phyloP scores from a whole-genome alignment of 2,888 invertebrate species.

The Idaea aversata region DNA sequence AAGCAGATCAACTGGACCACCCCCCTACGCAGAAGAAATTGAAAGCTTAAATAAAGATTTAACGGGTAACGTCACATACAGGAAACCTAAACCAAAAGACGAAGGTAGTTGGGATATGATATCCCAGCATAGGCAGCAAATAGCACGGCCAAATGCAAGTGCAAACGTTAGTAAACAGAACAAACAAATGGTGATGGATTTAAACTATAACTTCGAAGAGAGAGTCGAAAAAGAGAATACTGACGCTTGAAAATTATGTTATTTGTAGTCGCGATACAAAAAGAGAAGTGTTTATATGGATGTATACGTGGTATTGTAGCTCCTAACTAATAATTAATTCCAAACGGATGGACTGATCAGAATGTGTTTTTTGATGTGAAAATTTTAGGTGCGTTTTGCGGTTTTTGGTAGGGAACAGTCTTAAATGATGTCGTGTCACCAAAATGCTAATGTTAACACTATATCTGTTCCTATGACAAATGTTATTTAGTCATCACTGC shows the following conservation, averaged over 20 bases:
- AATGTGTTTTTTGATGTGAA: neutral
- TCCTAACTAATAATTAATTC: neutral
- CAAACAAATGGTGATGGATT: slow-evolving; percentile 55
- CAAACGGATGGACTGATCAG: neutral
- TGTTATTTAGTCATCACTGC: too few relatives aligned
- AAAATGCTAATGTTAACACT: too few relatives aligned
- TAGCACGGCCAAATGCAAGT: slow-evolving; percentile 37
- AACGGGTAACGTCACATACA: slow-evolving; percentile 54
- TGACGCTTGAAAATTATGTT: slow-evolving; percentile 41
- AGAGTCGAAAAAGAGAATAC: slow-evolving; percentile 41
- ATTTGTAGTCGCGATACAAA: neutral
- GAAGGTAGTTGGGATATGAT: slow-evolving; percentile 76
- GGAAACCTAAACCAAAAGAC: slow-evolving; percentile 54
- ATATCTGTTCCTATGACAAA: too few relatives aligned
- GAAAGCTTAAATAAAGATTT: slow-evolving; percentile 35
- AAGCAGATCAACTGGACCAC: slow-evolving; percentile 63
- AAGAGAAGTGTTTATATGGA: neutral
- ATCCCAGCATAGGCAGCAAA: slow-evolving; percentile 72
- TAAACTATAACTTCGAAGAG: slow-evolving; percentile 50
- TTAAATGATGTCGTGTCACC: too few relatives aligned
- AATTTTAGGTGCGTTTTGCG: too few relatives aligned
- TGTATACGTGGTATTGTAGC: neutral
- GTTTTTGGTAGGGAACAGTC: too few relatives aligned
- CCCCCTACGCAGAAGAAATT: slow-evolving; percentile 51
- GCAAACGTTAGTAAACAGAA: slow-evolving; percentile 22